These are phyloP conservation scores for Columba livia DNA, from an alignment of 2,113 vertebrate genomes.

Conservation along the genomic window DNA sequence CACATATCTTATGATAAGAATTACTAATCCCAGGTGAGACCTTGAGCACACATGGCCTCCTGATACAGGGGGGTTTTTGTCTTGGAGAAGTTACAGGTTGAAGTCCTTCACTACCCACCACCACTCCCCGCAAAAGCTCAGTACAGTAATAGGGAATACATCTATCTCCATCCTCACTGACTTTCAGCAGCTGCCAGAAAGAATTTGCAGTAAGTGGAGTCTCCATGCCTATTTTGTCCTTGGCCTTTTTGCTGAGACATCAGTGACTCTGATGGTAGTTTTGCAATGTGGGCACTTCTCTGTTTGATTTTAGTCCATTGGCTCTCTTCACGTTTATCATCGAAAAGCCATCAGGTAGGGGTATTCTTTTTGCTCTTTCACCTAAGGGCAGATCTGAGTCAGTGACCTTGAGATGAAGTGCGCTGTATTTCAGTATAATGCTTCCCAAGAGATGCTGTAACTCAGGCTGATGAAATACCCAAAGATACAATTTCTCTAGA, in stretches of 20 bases:
- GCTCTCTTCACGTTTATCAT: not conserved
- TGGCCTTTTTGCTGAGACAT: not conserved
- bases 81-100: not conserved
- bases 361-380: not conserved
- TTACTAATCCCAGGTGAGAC: not conserved
- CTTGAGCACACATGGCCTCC: rapidly evolving
- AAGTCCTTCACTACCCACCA: not conserved
- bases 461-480: not conserved
- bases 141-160: not conserved
- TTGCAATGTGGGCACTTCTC: not conserved
- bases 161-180: not conserved
- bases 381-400: not conserved
- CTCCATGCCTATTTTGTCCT: not conserved
- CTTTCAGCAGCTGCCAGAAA: not conserved
- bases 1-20: not conserved
- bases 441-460: not conserved
- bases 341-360: not conserved
- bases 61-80: not conserved
- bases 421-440: not conserved
- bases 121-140: not conserved
- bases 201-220: not conserved
- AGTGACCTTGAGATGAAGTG: not conserved
- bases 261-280: not conserved
- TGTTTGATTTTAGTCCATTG: not conserved
- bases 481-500: not conserved